These are phyloP conservation scores for Epinotia ramella DNA, from an alignment of 2,888 invertebrate species.

Conservation along the genomic window DNA sequence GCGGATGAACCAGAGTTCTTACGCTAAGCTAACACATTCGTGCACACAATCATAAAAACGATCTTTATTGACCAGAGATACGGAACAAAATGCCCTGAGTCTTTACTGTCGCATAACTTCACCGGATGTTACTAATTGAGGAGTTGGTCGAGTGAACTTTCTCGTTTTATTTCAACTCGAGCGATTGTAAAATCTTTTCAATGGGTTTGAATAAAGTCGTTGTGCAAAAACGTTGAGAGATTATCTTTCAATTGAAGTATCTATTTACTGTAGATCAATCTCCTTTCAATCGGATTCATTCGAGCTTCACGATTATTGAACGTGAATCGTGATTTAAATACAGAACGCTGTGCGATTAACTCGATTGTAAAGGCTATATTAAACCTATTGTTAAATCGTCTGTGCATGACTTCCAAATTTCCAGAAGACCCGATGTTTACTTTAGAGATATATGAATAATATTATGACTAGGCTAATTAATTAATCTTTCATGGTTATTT, in stretches of 20 bases:
- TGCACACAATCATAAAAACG: neutral
- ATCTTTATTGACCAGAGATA: constrained; percentile 4
- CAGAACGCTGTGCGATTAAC: neutral
- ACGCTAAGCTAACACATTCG: constrained; percentile 9
- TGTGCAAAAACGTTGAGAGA: constrained; percentile 3
- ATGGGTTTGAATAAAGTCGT: constrained; percentile 9
- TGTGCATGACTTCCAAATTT: neutral
- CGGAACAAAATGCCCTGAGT: neutral
- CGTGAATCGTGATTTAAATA: constrained; percentile 18
- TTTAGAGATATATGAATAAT: no score
- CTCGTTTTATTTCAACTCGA: constrained; percentile 11
- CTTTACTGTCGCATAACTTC: neutral
- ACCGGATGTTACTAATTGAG: constrained; percentile 19
- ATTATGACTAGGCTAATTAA: no score
- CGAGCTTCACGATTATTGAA: constrained; percentile 17
- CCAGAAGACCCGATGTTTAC: neutral
- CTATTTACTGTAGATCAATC: constrained; percentile 17
- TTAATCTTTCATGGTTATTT: no score
- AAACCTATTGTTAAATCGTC: neutral
- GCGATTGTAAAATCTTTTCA: constrained; percentile 6
- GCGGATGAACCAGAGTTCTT: constrained; percentile 2
- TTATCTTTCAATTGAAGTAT: constrained; percentile 18
- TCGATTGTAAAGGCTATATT: neutral
- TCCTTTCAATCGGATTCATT: constrained; percentile 13
- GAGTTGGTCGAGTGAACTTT: constrained; percentile 9